Conservation (phyloP, 2,797 vertebrate species). For the Eleutherodactylus coqui region DNA sequence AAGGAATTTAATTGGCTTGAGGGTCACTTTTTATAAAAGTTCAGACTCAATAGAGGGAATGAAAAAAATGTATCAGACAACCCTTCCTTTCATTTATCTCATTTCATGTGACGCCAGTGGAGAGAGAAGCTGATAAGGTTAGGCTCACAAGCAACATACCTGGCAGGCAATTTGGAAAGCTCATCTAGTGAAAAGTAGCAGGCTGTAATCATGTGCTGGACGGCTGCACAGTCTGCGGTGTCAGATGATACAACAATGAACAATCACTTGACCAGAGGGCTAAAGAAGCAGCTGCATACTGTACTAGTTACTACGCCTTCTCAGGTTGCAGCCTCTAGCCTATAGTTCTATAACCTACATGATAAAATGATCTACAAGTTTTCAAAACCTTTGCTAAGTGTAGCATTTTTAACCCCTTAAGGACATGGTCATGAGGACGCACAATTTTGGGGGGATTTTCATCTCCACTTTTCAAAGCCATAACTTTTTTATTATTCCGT, state of each 20-base stretch:
- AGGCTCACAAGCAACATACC: slow-evolving; percentile 59
- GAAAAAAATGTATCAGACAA: slow-evolving; percentile 50
- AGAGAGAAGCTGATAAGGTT: slow-evolving; percentile 54
- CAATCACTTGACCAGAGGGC: slow-evolving; percentile 50
- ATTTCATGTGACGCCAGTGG: slow-evolving; percentile 58
- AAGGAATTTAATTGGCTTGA: slow-evolving; percentile 51
- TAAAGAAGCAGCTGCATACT: background rate
- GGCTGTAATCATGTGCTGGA: slow-evolving; percentile 58
- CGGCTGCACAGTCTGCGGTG: slow-evolving; percentile 48
- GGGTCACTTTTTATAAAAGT: slow-evolving; percentile 51
- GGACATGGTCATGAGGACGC: too few species aligned
- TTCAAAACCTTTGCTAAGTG: background rate
- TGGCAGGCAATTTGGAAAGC: slow-evolving; percentile 63
- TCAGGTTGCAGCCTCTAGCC: background rate
- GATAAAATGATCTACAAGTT: background rate
- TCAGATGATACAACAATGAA: slow-evolving; percentile 61
- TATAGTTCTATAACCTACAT: background rate
- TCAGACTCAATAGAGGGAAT: slow-evolving; percentile 35
- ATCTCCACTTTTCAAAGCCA: too few species aligned
- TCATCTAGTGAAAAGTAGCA: slow-evolving; percentile 53
- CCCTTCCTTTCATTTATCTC: slow-evolving; percentile 56
- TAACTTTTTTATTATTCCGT: too few species aligned
- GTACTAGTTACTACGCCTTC: background rate
- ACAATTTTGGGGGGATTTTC: too few species aligned
- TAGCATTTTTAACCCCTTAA: background rate